A percentile compares a stretch with the other conserved stretches of the same genome.
Conservation (phyloP, 2,113 vertebrate species). For the Onychorhynchus coronatus region DNA sequence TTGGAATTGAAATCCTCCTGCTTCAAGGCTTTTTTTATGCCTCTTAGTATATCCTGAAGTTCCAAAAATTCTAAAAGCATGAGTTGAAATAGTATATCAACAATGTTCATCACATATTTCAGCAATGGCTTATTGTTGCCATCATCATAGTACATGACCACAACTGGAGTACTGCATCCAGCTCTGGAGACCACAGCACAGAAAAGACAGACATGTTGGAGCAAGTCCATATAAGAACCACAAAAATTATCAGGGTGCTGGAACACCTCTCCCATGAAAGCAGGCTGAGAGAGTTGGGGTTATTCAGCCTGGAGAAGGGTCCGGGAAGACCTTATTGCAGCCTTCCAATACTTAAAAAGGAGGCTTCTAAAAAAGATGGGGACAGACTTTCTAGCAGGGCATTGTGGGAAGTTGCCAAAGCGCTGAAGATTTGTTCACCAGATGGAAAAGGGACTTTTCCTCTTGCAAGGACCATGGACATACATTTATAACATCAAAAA, state of each 20-base stretch:
- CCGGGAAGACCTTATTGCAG: neutral
- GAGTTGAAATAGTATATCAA: neutral
- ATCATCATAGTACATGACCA: neutral
- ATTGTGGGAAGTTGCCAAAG: too few relatives aligned
- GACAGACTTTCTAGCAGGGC: neutral
- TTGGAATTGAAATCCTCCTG: neutral
- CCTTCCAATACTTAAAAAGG: neutral
- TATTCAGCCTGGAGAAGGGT: neutral
- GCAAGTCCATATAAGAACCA: neutral
- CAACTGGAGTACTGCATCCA: fast-evolving
- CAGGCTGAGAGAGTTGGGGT: neutral
- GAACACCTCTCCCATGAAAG: neutral
- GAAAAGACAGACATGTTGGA: neutral
- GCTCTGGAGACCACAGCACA: neutral
- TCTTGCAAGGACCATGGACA: too few relatives aligned
- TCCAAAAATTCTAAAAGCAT: conserved; percentile 3
- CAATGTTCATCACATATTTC: neutral
- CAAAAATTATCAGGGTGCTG: neutral
- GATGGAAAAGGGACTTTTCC: too few relatives aligned
- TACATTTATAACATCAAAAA: too few relatives aligned
- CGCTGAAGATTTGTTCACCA: too few relatives aligned
- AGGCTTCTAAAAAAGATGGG: neutral
- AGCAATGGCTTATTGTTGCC: neutral
- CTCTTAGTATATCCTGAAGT: neutral
- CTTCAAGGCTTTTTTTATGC: neutral